Percentiles rank a stretch among this genome's conserved stretches.
Evolutionary conservation across 2,888 invertebrate species (phyloP).

Genomic region (Lamproptera curius): DNA sequence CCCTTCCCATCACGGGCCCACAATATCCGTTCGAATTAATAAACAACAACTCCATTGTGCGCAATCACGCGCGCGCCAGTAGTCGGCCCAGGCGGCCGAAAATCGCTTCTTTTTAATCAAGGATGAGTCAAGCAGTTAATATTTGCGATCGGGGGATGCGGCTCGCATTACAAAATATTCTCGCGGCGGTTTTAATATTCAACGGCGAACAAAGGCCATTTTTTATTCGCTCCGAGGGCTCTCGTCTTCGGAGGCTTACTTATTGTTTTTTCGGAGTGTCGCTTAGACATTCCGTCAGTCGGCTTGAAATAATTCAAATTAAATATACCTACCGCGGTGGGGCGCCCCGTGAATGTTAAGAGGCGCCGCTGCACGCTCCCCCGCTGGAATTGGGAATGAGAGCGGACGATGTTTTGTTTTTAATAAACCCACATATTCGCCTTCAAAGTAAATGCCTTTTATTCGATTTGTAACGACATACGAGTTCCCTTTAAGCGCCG

Average conservation of each 20-base stretch:
- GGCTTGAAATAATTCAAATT: constrained; percentile 70
- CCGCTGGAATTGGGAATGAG: constrained; percentile 65
- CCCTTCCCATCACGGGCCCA: constrained; percentile 69
- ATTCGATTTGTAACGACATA: constrained; percentile 55
- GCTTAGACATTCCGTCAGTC: constrained; percentile 68
- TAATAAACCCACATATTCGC: constrained; percentile 68
- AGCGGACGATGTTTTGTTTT: constrained; percentile 61
- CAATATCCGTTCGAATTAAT: constrained; percentile 68
- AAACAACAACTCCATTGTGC: constrained; percentile 61
- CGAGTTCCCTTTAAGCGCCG: constrained; percentile 38
- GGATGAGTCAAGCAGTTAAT: constrained; percentile 57
- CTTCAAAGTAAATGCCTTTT: constrained; percentile 59
- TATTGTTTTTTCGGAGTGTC: constrained; percentile 57
- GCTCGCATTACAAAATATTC: constrained; percentile 29
- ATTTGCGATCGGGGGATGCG: constrained; percentile 40
- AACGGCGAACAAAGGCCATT: constrained; percentile 50
- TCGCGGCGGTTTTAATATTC: constrained; percentile 61
- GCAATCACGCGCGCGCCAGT: constrained; percentile 66
- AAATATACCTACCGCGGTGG: constrained; percentile 69
- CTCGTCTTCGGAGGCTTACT: constrained; percentile 50
- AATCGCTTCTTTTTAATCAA: constrained; percentile 68
- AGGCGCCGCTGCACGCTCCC: constrained; percentile 48
- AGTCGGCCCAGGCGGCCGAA: too few relatives aligned
- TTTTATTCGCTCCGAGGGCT: constrained; percentile 46
- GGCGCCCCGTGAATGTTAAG: constrained; percentile 58